Evolutionary conservation across 92 coral and sea anemone species (phyloP).

Genomic region (Bergia sp.): DNA sequence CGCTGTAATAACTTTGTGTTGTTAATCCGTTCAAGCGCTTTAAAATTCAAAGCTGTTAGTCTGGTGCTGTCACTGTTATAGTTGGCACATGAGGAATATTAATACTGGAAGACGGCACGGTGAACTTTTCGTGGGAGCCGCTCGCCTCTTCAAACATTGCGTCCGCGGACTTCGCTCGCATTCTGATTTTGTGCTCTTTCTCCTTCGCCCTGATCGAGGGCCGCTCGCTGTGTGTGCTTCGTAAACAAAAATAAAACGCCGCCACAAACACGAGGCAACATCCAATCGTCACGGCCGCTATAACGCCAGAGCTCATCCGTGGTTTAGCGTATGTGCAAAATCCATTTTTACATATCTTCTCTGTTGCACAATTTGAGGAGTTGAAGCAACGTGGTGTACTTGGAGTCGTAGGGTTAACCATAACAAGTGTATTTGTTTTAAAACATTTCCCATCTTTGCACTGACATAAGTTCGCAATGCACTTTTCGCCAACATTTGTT

Average conservation of each 20-base stretch:
- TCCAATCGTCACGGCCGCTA: slow-evolving; percentile 39
- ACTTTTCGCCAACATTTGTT: slow-evolving; percentile 37
- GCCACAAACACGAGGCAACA: slow-evolving; percentile 36
- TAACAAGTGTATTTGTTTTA: background rate
- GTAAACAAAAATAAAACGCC: slow-evolving; percentile 28
- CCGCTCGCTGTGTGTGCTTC: background rate
- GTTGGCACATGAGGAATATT: background rate
- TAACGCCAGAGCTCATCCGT: slow-evolving; percentile 11
- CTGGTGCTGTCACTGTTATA: slow-evolving; percentile 36
- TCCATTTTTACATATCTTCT: slow-evolving; percentile 33
- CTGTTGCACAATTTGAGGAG: slow-evolving; percentile 23
- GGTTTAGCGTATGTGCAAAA: slow-evolving; percentile 2
- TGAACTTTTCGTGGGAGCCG: background rate
- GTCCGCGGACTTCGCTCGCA: background rate
- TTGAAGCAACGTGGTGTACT: background rate
- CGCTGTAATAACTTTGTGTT: slow-evolving; percentile 9
- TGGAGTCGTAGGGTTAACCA: background rate
- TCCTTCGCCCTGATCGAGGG: slow-evolving; percentile 28
- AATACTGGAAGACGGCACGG: background rate
- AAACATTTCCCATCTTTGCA: slow-evolving; percentile 27
- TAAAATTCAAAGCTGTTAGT: background rate
- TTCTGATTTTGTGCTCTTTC: background rate
- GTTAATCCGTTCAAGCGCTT: background rate
- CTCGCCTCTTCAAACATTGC: background rate
- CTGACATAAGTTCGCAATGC: slow-evolving; percentile 18